Conservation (phyloP, 1,140 invertebrate genomes). For the Ceratina calcarata region DNA sequence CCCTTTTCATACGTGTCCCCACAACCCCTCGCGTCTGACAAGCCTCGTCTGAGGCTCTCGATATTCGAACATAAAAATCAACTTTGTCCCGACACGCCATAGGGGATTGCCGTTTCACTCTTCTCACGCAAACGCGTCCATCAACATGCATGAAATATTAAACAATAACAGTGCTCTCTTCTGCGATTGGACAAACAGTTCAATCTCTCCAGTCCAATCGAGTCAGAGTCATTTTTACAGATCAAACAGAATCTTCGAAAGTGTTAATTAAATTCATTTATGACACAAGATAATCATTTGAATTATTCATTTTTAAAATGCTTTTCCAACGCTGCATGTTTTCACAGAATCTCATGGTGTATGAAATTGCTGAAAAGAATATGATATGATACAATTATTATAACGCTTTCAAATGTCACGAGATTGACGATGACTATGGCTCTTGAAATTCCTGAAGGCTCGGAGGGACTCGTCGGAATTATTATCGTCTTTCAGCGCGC, state of each 20-base stretch:
- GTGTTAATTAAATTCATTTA: no score
- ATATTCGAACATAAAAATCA: conserved; percentile 81
- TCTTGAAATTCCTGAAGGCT: not conserved
- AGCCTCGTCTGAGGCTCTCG: conserved; percentile 74
- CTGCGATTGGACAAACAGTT: conserved; percentile 1
- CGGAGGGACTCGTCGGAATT: not conserved
- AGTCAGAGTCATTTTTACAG: not conserved
- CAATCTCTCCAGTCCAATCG: not conserved
- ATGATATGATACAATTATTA: not conserved
- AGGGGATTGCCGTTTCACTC: conserved; percentile 57
- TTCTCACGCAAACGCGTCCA: conserved; percentile 17
- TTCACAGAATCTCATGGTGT: not conserved
- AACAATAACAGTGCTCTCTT: conserved; percentile 15
- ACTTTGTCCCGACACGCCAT: conserved; percentile 76
- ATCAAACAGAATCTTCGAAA: no score
- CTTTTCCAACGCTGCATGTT: no score
- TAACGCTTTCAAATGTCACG: not conserved
- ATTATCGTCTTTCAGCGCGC: conserved; percentile 3
- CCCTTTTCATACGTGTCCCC: conserved; percentile 74
- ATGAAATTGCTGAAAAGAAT: not conserved
- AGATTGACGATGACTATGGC: not conserved
- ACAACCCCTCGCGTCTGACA: conserved; percentile 71
- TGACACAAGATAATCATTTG: no score
- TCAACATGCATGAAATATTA: conserved; percentile 41
- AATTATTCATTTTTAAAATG: no score